A percentile compares a stretch with the other conserved stretches of the same genome.
phyloP scores from a whole-genome alignment of 2,797 vertebrate species.

The Lepilemur ruficaudatus region DNA sequence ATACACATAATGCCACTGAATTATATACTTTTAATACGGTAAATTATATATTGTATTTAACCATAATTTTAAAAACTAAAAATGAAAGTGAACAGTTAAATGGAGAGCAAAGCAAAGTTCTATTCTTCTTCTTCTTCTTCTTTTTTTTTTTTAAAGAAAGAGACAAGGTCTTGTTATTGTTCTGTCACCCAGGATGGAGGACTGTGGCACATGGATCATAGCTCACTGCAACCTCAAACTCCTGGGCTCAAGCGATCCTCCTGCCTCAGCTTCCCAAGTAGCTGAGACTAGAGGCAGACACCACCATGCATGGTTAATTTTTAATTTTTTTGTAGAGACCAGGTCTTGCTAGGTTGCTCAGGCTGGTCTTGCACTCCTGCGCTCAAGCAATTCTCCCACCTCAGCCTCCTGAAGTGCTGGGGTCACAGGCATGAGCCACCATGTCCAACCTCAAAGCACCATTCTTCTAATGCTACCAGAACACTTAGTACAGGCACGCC shows the following conservation, averaged over 20 bases:
- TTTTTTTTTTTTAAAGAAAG: background rate
- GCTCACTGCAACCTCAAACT: background rate
- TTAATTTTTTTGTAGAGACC: background rate
- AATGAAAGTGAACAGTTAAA: background rate
- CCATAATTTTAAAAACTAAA: background rate
- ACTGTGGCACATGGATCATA: background rate
- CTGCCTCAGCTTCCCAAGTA: background rate
- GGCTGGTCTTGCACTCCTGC: background rate
- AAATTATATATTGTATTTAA: slow-evolving; percentile 17
- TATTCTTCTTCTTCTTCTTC: background rate
- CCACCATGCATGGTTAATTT: background rate
- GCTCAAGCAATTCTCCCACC: background rate
- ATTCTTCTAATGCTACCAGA: background rate
- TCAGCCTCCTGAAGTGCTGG: background rate
- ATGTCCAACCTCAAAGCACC: background rate
- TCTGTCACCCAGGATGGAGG: background rate
- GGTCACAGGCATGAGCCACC: background rate
- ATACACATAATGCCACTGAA: background rate
- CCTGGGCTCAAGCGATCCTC: background rate
- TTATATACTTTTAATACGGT: background rate
- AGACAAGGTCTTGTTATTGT: background rate
- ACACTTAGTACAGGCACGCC: background rate
- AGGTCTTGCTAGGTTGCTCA: background rate
- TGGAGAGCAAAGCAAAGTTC: background rate
- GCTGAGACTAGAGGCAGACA: background rate